Evolutionary conservation across 2,113 vertebrate species (phyloP).

Genomic region (Cyphomyrus discorhynchus): DNA sequence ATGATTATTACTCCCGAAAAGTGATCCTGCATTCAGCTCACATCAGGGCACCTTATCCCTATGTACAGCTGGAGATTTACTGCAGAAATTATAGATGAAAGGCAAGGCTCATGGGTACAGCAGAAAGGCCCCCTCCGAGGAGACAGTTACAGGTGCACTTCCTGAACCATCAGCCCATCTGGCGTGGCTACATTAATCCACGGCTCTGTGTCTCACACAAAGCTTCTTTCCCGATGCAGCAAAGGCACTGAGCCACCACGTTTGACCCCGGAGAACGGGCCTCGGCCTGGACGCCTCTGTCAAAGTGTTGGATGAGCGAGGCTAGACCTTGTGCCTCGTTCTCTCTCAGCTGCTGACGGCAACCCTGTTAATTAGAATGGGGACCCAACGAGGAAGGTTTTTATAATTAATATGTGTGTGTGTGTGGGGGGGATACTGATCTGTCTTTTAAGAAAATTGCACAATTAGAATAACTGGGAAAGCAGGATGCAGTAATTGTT

Average conservation of each 20-base stretch:
- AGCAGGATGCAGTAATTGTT: not conserved
- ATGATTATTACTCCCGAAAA: not conserved
- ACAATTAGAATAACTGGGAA: not conserved
- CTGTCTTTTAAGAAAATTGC: not conserved
- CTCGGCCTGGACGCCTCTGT: not conserved
- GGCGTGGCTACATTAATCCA: not conserved
- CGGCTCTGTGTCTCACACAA: not conserved
- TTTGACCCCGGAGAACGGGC: not conserved
- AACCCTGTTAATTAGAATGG: not conserved
- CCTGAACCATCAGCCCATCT: not conserved
- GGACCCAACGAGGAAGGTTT: not conserved
- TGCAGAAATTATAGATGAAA: not conserved
- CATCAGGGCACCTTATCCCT: not conserved
- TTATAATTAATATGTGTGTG: constrained; percentile 2
- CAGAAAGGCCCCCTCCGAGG: not conserved
- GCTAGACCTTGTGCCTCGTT: not conserved
- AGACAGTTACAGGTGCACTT: not conserved
- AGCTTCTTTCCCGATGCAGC: not conserved
- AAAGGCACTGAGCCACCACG: not conserved
- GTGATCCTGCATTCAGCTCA: not conserved
- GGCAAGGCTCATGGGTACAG: not conserved
- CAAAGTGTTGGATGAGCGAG: not conserved
- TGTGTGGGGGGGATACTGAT: not conserved
- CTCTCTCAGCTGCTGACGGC: not conserved
- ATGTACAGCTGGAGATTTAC: not conserved